Evolutionary conservation across 2,113 vertebrate species (phyloP), one percentile per base, ranked within the genome.

Genomic region (Butastur rufipennis): DNA sequence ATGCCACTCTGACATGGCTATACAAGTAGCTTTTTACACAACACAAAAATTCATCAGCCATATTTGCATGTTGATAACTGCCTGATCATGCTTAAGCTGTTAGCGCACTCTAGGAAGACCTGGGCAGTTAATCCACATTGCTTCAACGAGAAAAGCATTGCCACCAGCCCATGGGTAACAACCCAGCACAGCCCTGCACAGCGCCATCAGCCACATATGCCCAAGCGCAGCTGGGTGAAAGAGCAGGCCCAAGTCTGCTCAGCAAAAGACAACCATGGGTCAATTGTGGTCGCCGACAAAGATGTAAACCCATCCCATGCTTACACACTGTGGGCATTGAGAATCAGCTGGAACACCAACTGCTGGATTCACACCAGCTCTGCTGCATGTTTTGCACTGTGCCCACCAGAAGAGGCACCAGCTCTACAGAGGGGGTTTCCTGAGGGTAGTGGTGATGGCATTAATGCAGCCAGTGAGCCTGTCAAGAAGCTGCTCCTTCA

Each of bases 21-120:
- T 31, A 74, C 75, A 84, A 88, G 75, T 18, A 79, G 67, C 13
- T 45, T 96, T 96, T 92, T 90, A 75, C 70, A 90, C 87, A 95
- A 90, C 27, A n/a, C 70, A 85, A 18, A 47, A 71, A 86, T 18
- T 85, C 29, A 7, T 22, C 71, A 81, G 80, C 70, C 59, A 67
- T 3, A 7, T 61, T 61, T 90, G 68, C 88, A 52, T 43, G 53
- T 34, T 81, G 63, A 82, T 66, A 84, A 80, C 23, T 86, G 86
- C 45, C 87, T 70, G 71, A 53, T 65, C 63, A 50, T 4, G 61
- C 81, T 78, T 59, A n/a, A 21, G 22, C 38, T 75, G 17, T 40
- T 5, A 43, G 48, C 1, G 81, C 68, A 50, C 71, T 88, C 89
- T 68, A 87, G 85, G 88, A 81, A 94, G 84, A 55, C 15, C 38